A percentile compares a stretch with the other conserved stretches of the same genome.
Conservation (phyloP, 1,140 invertebrate genomes). For the Drosophila ananassae region DNA sequence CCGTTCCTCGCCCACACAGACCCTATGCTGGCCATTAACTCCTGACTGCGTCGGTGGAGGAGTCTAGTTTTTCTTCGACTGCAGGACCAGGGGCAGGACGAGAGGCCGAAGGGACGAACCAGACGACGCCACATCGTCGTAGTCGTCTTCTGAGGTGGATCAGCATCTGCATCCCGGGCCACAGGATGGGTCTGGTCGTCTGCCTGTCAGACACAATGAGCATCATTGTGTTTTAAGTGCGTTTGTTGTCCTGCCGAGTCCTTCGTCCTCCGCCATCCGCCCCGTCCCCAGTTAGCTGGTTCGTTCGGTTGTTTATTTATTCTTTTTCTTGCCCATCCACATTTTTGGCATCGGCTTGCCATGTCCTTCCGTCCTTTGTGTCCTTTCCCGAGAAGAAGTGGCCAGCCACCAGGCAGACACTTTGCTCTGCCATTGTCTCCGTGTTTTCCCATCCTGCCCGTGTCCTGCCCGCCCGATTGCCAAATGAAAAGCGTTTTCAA, state of each 20-base stretch:
- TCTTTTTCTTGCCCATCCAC: conserved; percentile 71
- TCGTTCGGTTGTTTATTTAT: conserved; percentile 71
- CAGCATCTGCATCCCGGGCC: conserved; percentile 23
- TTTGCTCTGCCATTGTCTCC: conserved; percentile 58
- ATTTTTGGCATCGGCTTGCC: conserved; percentile 78
- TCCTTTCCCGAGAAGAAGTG: conserved; percentile 51
- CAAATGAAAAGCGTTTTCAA: conserved; percentile 81
- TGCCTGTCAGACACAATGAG: conserved; percentile 80
- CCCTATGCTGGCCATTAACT: too few relatives aligned
- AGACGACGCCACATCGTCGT: conserved; percentile 71
- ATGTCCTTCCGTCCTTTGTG: conserved; percentile 55
- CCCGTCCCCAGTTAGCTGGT: not conserved
- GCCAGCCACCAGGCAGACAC: conserved; percentile 57
- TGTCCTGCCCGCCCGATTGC: conserved; percentile 13
- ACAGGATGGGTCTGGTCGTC: conserved; percentile 26
- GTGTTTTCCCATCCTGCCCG: conserved; percentile 8
- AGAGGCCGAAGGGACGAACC: conserved; percentile 47
- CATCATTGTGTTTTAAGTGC: conserved; percentile 82
- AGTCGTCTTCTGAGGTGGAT: conserved; percentile 75
- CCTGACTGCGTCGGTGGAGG: too few relatives aligned
- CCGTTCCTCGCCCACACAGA: not conserved
- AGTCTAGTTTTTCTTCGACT: conserved; percentile 1
- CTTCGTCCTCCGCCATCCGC: not conserved
- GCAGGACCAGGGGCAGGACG: conserved; percentile 12
- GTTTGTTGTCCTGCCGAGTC: conserved; percentile 63